These are phyloP conservation scores for Drosophila quasianomalipes DNA, from an alignment of 2,888 invertebrate species.

Conservation along the genomic window DNA sequence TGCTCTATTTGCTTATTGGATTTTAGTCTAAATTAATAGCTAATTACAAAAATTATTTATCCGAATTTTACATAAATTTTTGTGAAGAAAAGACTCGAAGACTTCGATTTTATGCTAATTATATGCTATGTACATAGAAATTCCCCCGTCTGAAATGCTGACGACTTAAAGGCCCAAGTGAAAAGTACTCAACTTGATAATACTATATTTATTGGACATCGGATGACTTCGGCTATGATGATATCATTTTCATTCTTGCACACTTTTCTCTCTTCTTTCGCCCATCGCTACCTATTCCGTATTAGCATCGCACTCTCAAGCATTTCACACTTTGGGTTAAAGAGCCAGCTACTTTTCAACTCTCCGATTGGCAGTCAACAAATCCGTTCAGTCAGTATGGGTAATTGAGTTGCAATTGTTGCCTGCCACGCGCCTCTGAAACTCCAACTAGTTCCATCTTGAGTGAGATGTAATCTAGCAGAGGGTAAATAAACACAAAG, in stretches of 20 bases:
- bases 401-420: conserved; percentile 45
- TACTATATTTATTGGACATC: neutral
- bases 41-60: neutral
- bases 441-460: neutral
- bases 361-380: conserved; percentile 4
- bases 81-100: neutral
- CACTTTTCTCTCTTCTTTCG: neutral
- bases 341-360: neutral
- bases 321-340: neutral
- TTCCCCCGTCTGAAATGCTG: neutral
- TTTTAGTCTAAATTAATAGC: neutral
- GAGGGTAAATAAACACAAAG: neutral
- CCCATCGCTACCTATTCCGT: neutral
- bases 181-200: neutral
- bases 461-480: neutral
- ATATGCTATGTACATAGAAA: too few species aligned
- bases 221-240: neutral
- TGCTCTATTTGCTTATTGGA: neutral
- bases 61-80: neutral
- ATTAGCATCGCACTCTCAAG: neutral
- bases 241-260: neutral
- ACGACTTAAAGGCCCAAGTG: neutral
- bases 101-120: too few species aligned
- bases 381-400: conserved; percentile 6
- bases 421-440: neutral